Conservation (phyloP, 2,888 invertebrate species). For the Achlya flavicornis region DNA sequence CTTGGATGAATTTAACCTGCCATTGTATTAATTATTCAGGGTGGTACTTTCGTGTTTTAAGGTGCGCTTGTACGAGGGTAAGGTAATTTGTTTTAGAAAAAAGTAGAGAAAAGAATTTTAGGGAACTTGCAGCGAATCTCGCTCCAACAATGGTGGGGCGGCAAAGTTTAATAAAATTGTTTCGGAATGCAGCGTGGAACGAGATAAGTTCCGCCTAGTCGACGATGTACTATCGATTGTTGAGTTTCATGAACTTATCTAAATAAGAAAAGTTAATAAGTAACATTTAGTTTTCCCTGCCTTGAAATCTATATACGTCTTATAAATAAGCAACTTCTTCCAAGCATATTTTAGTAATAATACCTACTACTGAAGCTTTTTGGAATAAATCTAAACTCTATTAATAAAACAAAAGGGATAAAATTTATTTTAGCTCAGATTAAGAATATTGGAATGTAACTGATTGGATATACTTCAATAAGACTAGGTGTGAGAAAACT, state of each 20-base stretch:
- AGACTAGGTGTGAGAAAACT: too few relatives aligned
- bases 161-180: conserved; percentile 79
- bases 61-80: conserved; percentile 75
- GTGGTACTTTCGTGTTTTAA: conserved; percentile 76
- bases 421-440: too few relatives aligned
- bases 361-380: too few relatives aligned
- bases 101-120: conserved; percentile 70
- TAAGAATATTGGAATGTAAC: too few relatives aligned
- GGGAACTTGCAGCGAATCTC: conserved; percentile 67
- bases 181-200: conserved; percentile 74
- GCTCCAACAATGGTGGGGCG: conserved; percentile 58
- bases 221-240: conserved; percentile 66
- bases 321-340: too few relatives aligned
- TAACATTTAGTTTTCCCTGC: conserved; percentile 2
- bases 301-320: background rate
- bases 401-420: too few relatives aligned
- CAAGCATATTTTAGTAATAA: too few relatives aligned
- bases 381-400: too few relatives aligned
- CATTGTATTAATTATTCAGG: conserved; percentile 84
- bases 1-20: conserved; percentile 82
- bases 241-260: conserved; percentile 42
- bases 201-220: conserved; percentile 67
- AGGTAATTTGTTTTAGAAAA: conserved; percentile 79
- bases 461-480: too few relatives aligned
- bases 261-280: conserved; percentile 16